Evolutionary conservation across 2,888 invertebrate genomes (phyloP).

Genomic region (Seira sanloemensis): DNA sequence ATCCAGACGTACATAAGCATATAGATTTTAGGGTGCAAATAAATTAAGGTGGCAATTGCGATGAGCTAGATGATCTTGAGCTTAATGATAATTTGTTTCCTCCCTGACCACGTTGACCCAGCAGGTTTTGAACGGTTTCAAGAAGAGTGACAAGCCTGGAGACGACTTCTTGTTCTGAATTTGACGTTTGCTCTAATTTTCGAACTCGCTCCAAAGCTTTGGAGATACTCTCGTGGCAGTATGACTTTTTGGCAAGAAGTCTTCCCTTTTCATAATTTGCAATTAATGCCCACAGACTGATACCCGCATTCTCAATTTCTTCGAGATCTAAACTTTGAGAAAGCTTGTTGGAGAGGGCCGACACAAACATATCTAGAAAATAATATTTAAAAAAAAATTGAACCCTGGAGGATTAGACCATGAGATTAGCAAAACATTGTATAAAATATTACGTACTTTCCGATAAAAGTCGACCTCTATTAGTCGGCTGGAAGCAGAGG

Average conservation of each 20-base stretch:
- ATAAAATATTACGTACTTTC: conserved; percentile 61
- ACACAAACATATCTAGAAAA: conserved; percentile 58
- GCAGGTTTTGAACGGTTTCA: conserved; percentile 48
- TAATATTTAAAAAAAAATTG: neutral
- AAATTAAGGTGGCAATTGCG: conserved; percentile 2
- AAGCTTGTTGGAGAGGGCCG: conserved; percentile 58
- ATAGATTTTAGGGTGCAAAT: no score
- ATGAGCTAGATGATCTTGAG: conserved; percentile 15
- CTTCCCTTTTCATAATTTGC: conserved; percentile 72
- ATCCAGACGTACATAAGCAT: no score
- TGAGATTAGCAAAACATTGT: no score
- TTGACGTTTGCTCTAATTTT: conserved; percentile 65
- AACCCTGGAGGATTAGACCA: no score
- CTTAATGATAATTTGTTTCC: neutral
- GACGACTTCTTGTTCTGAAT: conserved; percentile 59
- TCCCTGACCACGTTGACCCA: conserved; percentile 17
- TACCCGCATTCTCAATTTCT: conserved; percentile 66
- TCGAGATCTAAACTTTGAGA: conserved; percentile 57
- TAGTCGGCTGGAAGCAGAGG: conserved; percentile 78
- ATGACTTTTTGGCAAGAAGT: conserved; percentile 65
- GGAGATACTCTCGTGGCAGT: conserved; percentile 53
- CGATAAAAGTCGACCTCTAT: conserved; percentile 78
- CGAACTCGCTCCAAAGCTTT: conserved; percentile 61
- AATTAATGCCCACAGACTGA: conserved; percentile 68
- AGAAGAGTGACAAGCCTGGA: conserved; percentile 52